phyloP scores from a whole-genome alignment of 2,113 vertebrate genomes.

The Motacilla tschutschensis region DNA sequence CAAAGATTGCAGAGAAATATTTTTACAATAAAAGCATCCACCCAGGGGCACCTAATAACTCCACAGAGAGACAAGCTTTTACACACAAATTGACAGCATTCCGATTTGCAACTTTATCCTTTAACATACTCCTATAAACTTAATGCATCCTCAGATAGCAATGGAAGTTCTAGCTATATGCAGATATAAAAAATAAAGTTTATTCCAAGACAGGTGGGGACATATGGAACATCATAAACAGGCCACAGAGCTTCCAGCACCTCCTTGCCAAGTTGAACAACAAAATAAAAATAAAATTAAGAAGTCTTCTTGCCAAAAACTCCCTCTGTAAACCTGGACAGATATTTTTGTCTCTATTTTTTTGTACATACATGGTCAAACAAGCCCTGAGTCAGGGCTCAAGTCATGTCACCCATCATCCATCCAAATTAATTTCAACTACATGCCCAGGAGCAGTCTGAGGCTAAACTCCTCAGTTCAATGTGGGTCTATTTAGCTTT shows the following conservation, averaged over 20 bases:
- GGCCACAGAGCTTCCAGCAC: neutral
- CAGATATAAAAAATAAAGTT: neutral
- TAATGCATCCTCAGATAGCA: neutral
- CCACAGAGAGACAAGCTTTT: neutral
- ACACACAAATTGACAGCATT: neutral
- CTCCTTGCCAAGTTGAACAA: neutral
- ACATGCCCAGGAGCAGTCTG: neutral
- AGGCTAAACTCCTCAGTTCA: neutral
- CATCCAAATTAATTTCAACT: neutral
- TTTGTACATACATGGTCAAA: neutral
- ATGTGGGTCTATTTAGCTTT: neutral
- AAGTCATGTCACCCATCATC: neutral
- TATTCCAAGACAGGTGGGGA: neutral
- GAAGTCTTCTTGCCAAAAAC: neutral
- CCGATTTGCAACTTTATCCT: neutral
- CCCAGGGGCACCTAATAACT: neutral
- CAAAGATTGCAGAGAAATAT: neutral
- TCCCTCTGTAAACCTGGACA: neutral
- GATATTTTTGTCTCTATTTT: neutral
- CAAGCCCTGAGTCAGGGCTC: neutral
- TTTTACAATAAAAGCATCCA: neutral
- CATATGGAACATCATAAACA: neutral
- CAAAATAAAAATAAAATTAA: neutral
- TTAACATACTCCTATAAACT: neutral
- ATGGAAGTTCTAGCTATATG: neutral